Conservation (phyloP, 1,140 invertebrate species). For the Meloidogyne hapla region DNA sequence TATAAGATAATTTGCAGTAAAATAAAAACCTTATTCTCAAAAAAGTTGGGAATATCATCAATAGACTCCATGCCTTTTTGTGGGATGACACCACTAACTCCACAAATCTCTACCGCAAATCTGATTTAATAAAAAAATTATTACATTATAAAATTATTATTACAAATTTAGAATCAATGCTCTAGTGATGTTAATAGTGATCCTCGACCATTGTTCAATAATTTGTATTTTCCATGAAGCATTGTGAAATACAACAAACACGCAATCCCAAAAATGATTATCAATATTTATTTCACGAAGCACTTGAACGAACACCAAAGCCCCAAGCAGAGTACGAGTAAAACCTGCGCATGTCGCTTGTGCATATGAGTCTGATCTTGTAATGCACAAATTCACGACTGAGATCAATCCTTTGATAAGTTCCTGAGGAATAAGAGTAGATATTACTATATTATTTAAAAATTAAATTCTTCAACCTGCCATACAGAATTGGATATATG, state of each 20-base stretch:
- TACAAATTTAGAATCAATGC: constrained; percentile 57
- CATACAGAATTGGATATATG: constrained; percentile 43
- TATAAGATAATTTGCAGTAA: too few relatives aligned
- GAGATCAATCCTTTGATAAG: constrained; percentile 34
- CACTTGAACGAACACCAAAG: constrained; percentile 55
- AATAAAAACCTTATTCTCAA: not conserved
- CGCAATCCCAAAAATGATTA: constrained; percentile 60
- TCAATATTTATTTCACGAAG: constrained; percentile 55
- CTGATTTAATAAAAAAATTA: not conserved
- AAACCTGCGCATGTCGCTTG: constrained; percentile 50
- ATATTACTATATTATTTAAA: too few relatives aligned
- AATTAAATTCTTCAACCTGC: constrained; percentile 32
- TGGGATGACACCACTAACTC: not conserved
- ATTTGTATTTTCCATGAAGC: constrained; percentile 50
- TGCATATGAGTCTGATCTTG: constrained; percentile 44
- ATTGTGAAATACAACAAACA: constrained; percentile 49
- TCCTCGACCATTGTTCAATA: constrained; percentile 49
- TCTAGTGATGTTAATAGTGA: constrained; percentile 52
- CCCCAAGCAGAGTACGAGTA: constrained; percentile 43
- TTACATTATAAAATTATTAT: constrained; percentile 10
- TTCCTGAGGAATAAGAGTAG: constrained; percentile 28
- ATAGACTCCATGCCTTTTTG: not conserved
- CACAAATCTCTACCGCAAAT: not conserved
- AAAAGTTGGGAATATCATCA: not conserved
- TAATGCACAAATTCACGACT: constrained; percentile 36